These are phyloP conservation scores for Lucifuga dentata DNA, from an alignment of 2,113 vertebrate genomes.

Conservation along the genomic window DNA sequence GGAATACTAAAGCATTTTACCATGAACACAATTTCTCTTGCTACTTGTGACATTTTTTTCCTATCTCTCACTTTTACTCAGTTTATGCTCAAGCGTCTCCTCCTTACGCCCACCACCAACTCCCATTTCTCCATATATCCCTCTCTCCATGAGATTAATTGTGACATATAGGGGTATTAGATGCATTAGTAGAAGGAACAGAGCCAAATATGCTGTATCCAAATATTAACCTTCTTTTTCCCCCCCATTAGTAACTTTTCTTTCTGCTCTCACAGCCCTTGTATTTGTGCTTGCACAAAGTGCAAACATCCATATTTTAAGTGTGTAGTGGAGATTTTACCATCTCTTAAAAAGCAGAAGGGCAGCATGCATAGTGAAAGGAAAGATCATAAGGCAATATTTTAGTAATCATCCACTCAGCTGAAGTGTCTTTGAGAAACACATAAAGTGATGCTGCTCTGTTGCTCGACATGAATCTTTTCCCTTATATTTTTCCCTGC, in stretches of 20 bases:
- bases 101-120: conserved; percentile 24
- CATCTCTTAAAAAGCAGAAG: conserved; percentile 1
- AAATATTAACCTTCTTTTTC: conserved; percentile 69
- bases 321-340: conserved; percentile 26
- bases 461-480: too few relatives aligned
- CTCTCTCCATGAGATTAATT: conserved; percentile 48
- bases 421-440: not conserved
- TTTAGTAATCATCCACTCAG: not conserved
- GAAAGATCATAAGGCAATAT: too few relatives aligned
- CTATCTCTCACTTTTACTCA: conserved; percentile 47
- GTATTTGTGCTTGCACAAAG: conserved; percentile 21
- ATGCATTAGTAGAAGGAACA: conserved; percentile 69
- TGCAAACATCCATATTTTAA: conserved; percentile 52
- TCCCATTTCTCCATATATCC: conserved; percentile 1
- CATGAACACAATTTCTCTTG: conserved; percentile 67
- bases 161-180: conserved; percentile 58
- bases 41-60: conserved; percentile 72
- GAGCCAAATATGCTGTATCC: conserved; percentile 53
- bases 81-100: conserved; percentile 34
- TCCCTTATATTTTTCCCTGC: too few relatives aligned
- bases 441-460: not conserved
- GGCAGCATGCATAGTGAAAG: not conserved
- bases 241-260: conserved; percentile 64
- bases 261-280: conserved; percentile 23
- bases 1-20: conserved; percentile 64